Evolutionary conservation across 37 sponge, comb jelly and placozoan genomes (phyloP), one percentile per base, ranked within the genome.

Genomic region (Diacarnus erythraeanus): DNA sequence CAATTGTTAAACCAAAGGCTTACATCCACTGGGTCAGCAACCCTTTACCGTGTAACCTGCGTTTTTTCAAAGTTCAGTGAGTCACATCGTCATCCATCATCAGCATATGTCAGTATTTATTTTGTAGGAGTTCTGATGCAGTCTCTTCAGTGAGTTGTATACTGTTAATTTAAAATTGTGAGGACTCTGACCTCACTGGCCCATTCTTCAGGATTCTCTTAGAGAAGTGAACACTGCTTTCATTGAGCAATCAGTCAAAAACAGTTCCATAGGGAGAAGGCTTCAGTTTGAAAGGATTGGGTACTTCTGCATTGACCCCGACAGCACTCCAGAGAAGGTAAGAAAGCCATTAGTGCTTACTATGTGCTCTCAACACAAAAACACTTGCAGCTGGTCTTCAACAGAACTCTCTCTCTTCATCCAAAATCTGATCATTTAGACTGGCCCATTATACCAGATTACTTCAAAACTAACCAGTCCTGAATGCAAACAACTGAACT

Each of bases 251-350:
- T 79, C 77, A 26, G 77, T 93, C 1, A 21, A 59, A 23, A 72
- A 71, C 47, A 75, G 84, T n/a, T 23, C 67, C 1, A 72, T 42
- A 69, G 63, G 86, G 20, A 81, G 74, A 23, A 63, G 35, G 22
- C 91, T 67, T 56, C 99, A 99, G 91, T 96, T 96, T 84, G 99
- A 99, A 75, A 82, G 99, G 41, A 37, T 96, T 17, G 99, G 99
- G 31, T 99, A 90, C 76, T 94, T 97, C 73, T 80, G 84, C 70
- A 80, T 92, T 12, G 97, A 97, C 77, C 74, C 54, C 34, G 88
- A 92, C 64, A 75, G 64, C 61, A 81, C 82, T 23, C 17, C 2
- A 2, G 83, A 88, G 4, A 86, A 91, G 92, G 93, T 86, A 30
- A 41, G 78, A 4, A 17, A n/a, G n/a, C n/a, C n/a, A n/a, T n/a